phyloP scores from a whole-genome alignment of 2,888 invertebrate genomes.

The Tetropium fuscum region DNA sequence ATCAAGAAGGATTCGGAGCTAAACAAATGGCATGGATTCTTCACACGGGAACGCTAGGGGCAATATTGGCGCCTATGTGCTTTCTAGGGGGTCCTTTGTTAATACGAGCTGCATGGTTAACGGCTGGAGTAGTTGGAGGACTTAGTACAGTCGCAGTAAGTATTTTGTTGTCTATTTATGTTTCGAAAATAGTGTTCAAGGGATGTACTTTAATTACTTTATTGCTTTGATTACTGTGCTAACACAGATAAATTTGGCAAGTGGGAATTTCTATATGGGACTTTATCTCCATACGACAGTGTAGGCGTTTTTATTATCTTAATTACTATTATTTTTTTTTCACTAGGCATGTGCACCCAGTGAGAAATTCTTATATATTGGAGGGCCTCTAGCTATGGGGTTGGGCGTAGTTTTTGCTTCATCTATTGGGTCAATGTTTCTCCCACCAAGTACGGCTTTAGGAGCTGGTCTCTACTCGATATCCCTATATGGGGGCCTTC shows the following conservation, averaged over 20 bases:
- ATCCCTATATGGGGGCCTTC: conserved; percentile 93
- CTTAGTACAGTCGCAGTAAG: conserved; percentile 87
- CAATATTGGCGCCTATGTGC: conserved; percentile 92
- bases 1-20: conserved; percentile 81
- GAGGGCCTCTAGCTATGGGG: conserved; percentile 96
- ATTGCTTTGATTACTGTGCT: too few relatives aligned
- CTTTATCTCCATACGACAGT: too few relatives aligned
- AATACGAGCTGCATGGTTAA: conserved; percentile 91
- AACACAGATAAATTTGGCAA: too few relatives aligned
- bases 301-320: too few relatives aligned
- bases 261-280: too few relatives aligned
- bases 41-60: conserved; percentile 91
- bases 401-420: conserved; percentile 95
- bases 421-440: conserved; percentile 90
- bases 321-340: neutral
- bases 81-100: conserved; percentile 93
- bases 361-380: conserved; percentile 96
- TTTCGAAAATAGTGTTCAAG: too few relatives aligned
- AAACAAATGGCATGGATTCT: conserved; percentile 90
- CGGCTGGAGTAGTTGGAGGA: conserved; percentile 95
- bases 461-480: conserved; percentile 94
- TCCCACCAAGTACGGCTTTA: conserved; percentile 90
- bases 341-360: conserved; percentile 88
- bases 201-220: too few relatives aligned
- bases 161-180: too few relatives aligned